These are phyloP conservation scores for Hypselothyrea guttata DNA, from an alignment of 2,888 invertebrate species.

Conservation along the genomic window DNA sequence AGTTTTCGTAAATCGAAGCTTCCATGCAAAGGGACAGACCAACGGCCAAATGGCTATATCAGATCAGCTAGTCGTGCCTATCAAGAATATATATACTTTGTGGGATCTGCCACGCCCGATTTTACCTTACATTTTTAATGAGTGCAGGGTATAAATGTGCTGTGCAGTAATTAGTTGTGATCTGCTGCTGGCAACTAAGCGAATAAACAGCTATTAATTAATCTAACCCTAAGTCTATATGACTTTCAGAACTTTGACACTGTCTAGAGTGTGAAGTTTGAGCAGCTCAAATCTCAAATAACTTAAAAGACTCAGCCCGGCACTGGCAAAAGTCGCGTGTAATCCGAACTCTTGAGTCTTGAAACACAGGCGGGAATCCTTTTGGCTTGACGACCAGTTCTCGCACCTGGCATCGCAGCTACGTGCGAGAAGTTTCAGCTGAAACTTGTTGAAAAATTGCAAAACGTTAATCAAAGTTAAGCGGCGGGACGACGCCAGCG, in stretches of 20 bases:
- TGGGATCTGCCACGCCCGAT: too few relatives aligned
- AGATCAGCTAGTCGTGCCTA: too few relatives aligned
- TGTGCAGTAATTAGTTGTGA: slow-evolving; percentile 19
- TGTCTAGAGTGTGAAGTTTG: too few relatives aligned
- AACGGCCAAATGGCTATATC: too few relatives aligned
- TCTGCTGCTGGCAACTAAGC: slow-evolving; percentile 8
- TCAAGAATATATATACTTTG: too few relatives aligned
- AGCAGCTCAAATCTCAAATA: slow-evolving; percentile 36
- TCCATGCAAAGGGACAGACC: too few relatives aligned
- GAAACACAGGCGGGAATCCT: slow-evolving; percentile 38
- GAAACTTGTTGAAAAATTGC: slow-evolving; percentile 75
- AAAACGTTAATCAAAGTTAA: slow-evolving; percentile 77
- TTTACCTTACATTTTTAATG: too few relatives aligned
- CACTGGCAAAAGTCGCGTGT: slow-evolving; percentile 59
- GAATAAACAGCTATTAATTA: neutral
- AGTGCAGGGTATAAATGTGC: too few relatives aligned
- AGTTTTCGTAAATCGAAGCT: too few relatives aligned
- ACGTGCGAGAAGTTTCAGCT: slow-evolving; percentile 51
- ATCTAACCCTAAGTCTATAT: too few relatives aligned
- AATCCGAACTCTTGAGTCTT: slow-evolving; percentile 56
- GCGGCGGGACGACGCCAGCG: slow-evolving; percentile 50
- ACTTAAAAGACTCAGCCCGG: slow-evolving; percentile 20
- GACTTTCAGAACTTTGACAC: too few relatives aligned
- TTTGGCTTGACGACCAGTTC: slow-evolving; percentile 9
- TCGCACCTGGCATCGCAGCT: slow-evolving; percentile 29